A percentile compares a stretch with the other conserved stretches of the same genome.
These are phyloP conservation scores for Diorhabda sublineata DNA, from an alignment of 1,140 invertebrate genomes.

Conservation along the genomic window DNA sequence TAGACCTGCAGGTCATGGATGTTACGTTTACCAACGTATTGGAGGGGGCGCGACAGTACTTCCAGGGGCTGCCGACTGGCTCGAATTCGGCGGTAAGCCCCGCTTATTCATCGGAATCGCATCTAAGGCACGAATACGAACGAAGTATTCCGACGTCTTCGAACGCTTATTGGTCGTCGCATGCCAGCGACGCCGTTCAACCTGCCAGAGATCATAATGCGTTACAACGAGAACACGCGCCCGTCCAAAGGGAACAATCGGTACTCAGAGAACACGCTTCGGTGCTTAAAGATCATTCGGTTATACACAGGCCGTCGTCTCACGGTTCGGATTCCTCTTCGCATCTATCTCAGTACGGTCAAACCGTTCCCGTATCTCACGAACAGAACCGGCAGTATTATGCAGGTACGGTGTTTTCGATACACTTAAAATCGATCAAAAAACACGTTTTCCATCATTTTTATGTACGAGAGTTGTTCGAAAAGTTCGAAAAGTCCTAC, in stretches of 20 bases:
- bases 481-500: no score
- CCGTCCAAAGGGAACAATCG: conserved; percentile 29
- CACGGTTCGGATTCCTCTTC: conserved; percentile 34
- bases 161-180: conserved; percentile 21
- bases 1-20: conserved; percentile 62
- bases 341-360: conserved; percentile 29
- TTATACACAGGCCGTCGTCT: conserved; percentile 35
- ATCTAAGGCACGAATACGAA: conserved; percentile 8
- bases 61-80: conserved; percentile 65
- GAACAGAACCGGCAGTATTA: conserved; percentile 10
- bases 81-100: conserved; percentile 50
- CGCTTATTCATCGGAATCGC: conserved; percentile 21
- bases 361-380: conserved; percentile 2
- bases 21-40: conserved; percentile 71
- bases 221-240: conserved; percentile 26
- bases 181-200: conserved; percentile 20
- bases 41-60: conserved; percentile 74
- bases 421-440: no score
- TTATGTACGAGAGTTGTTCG: no score
- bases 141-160: conserved; percentile 16
- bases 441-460: no score
- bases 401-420: conserved; percentile 4
- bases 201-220: conserved; percentile 10
- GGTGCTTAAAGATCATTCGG: conserved; percentile 29
- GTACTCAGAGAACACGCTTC: background rate